A percentile compares a stretch with the other conserved stretches of the same genome.
phyloP scores from a whole-genome alignment of 2,888 invertebrate genomes.

The Cyaniris semiargus region DNA sequence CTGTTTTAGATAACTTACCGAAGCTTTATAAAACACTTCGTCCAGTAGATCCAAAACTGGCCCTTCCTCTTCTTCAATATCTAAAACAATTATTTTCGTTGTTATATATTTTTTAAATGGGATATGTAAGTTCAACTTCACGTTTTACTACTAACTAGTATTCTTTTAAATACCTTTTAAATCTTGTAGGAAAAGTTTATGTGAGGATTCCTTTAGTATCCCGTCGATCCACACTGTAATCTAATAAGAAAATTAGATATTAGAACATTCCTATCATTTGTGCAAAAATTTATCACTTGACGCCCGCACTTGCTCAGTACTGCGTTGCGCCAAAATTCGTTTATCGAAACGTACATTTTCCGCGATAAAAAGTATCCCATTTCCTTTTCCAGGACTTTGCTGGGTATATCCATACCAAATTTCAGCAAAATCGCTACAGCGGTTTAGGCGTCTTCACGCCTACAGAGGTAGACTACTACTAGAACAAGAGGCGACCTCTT shows the following conservation, averaged over 20 bases:
- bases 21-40: slow-evolving; percentile 54
- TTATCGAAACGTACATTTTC: too few relatives aligned
- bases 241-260: slow-evolving; percentile 45
- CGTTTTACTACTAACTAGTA: not conserved
- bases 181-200: slow-evolving; percentile 59
- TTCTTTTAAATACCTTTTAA: slow-evolving; percentile 52
- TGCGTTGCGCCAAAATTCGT: too few relatives aligned
- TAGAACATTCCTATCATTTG: too few relatives aligned
- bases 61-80: slow-evolving; percentile 66
- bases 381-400: too few relatives aligned
- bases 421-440: too few relatives aligned
- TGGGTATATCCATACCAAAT: too few relatives aligned
- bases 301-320: too few relatives aligned
- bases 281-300: too few relatives aligned
- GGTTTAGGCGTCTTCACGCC: too few relatives aligned
- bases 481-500: too few relatives aligned
- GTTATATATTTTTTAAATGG: not conserved
- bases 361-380: too few relatives aligned
- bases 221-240: slow-evolving; percentile 62
- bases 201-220: slow-evolving; percentile 56
- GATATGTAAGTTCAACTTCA: not conserved
- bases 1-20: slow-evolving; percentile 49
- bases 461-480: too few relatives aligned
- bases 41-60: slow-evolving; percentile 65
- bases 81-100: slow-evolving; percentile 48